Evolutionary conservation across 2,797 vertebrate species (phyloP), one percentile per base, ranked within the genome.

Genomic region (Acipenser transmontanus): DNA sequence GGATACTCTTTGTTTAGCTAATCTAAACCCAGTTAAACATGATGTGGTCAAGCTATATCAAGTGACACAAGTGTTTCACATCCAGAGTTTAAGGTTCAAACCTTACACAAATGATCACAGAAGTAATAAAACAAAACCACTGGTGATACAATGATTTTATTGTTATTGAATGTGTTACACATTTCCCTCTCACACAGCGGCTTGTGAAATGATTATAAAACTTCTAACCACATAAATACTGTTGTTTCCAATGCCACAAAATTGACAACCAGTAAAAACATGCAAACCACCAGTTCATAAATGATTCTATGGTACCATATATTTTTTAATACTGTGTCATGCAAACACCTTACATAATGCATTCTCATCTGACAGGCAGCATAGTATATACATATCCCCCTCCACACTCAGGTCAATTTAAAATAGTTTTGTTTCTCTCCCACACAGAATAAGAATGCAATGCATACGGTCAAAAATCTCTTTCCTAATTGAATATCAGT

Each of bases 231-330:
- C 64, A 66, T 67, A 72, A 68, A 68, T 60, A 69, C 63, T 59
- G 59, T 64, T 63, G 50, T 71, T 68, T 73, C 59, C 65, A 68
- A 76, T 71, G 65, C 56, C 71, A 75, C 54, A 59, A 62, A 61
- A 65, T 56, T 61, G 66, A 61, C 60, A 61, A 61, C 34, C 60
- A 61, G n/a, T 20, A 9, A 54, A 54, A 54, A 54, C 52, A 54
- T 54, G 52, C 52, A 54, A 9, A 54, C n/a, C 52, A 54, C 8
- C 34, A 34, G 0, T 34, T 54, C 52, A 54, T 54, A 54, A 54
- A 3, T 54, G 52, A 9, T 54, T 9, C n/a, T 54, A 54, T 9
- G 6, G 5, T 54, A n/a, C n/a, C n/a, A n/a, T n/a, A 2, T 54
- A 54, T 3, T 9, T 17, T 3, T 9, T n/a, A 54, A 54, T 9